phyloP scores from a whole-genome alignment of 2,113 vertebrate species.

The Misgurnus anguillicaudatus region DNA sequence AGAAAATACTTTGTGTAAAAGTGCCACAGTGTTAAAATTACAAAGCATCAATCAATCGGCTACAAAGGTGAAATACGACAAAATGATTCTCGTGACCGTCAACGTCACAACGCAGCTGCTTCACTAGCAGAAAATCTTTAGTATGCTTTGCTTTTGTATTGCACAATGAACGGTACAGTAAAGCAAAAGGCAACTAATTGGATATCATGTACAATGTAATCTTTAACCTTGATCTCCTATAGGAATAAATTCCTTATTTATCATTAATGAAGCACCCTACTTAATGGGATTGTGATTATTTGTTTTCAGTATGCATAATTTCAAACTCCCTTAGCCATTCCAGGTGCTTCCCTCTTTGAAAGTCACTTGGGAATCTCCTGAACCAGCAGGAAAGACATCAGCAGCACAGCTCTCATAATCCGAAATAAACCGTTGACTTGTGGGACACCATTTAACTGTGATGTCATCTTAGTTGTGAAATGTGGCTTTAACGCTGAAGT shows the following conservation, averaged over 20 bases:
- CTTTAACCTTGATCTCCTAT: neutral
- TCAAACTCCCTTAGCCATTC: conserved; percentile 17
- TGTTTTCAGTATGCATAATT: neutral
- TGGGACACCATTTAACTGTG: conserved; percentile 20
- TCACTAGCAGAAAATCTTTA: conserved; percentile 16
- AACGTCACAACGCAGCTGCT: conserved; percentile 39
- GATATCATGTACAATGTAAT: neutral
- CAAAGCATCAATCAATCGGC: conserved; percentile 62
- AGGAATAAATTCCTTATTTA: neutral
- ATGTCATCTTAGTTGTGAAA: conserved; percentile 25
- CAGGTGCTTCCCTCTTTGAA: neutral
- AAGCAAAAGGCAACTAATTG: conserved; percentile 41
- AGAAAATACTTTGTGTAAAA: conserved; percentile 73
- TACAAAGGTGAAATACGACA: conserved; percentile 49
- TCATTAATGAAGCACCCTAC: conserved; percentile 9
- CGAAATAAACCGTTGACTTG: neutral
- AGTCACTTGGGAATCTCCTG: conserved; percentile 60
- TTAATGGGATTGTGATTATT: neutral
- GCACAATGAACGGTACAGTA: conserved; percentile 63
- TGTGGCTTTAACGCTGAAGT: conserved; percentile 47
- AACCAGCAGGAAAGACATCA: conserved; percentile 69
- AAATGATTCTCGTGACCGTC: conserved; percentile 43
- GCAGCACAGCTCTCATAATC: neutral
- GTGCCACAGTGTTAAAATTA: conserved; percentile 75
- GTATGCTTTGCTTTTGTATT: conserved; percentile 58